phyloP scores from a whole-genome alignment of 2,797 vertebrate genomes.

The Nyctalus aviator region DNA sequence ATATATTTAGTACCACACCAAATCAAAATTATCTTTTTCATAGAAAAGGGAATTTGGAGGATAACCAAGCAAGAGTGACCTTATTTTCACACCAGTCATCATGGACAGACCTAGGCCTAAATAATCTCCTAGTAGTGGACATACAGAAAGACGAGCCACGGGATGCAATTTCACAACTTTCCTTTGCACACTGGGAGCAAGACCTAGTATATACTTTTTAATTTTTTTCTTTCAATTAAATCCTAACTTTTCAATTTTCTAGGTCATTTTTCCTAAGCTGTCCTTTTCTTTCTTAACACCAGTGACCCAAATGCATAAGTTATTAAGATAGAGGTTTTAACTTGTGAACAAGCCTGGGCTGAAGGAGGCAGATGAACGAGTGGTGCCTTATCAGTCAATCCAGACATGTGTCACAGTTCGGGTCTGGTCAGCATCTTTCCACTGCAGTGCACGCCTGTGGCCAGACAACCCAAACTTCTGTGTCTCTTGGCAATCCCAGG shows the following conservation, averaged over 20 bases:
- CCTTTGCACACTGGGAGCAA: background rate
- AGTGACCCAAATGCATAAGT: constrained; percentile 64
- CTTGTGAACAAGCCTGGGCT: background rate
- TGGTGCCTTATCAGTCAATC: background rate
- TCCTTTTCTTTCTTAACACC: constrained; percentile 57
- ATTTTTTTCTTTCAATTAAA: constrained; percentile 61
- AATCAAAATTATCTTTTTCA: background rate
- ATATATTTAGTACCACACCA: background rate
- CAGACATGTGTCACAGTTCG: constrained; percentile 5
- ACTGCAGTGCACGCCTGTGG: background rate
- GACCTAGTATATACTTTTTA: background rate
- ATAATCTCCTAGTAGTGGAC: background rate
- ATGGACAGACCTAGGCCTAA: background rate
- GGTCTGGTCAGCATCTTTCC: background rate
- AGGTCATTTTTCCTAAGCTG: constrained; percentile 50
- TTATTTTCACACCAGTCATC: constrained; percentile 9
- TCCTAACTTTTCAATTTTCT: constrained; percentile 34
- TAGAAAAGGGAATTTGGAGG: background rate
- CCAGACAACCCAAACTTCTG: background rate
- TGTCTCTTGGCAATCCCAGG: constrained; percentile 2
- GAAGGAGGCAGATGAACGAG: background rate
- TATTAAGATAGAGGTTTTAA: constrained; percentile 41
- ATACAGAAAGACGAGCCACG: background rate
- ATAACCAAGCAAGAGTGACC: background rate
- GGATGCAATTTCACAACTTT: background rate